Evolutionary conservation across 2,113 vertebrate genomes (phyloP).

Genomic region (Casuarius casuarius): DNA sequence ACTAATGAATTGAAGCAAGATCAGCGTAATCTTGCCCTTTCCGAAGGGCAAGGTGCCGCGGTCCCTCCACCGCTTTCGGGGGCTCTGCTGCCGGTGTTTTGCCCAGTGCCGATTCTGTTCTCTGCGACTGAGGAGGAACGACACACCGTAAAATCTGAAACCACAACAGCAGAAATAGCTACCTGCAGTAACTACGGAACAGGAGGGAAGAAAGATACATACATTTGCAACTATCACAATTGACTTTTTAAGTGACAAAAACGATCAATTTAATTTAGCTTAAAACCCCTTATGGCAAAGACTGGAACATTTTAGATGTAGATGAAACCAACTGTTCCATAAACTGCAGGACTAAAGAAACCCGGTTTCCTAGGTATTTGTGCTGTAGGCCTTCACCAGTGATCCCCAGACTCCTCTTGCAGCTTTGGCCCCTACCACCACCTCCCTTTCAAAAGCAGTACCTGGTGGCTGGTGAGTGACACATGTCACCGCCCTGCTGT

Average conservation of each 20-base stretch:
- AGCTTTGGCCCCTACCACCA: not conserved
- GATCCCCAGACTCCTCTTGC: not conserved
- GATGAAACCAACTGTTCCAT: not conserved
- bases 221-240: not conserved
- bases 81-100: not conserved
- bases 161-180: not conserved
- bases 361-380: not conserved
- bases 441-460: not conserved
- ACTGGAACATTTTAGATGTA: not conserved
- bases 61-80: not conserved
- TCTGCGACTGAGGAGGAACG: accelerated
- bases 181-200: not conserved
- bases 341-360: not conserved
- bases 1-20: not conserved
- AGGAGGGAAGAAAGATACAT: not conserved
- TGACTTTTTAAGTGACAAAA: not conserved
- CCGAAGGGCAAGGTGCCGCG: not conserved
- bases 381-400: not conserved
- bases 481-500: accelerated
- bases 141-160: not conserved
- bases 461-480: accelerated
- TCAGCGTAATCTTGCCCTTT: not conserved
- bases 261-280: not conserved
- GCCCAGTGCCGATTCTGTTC: not conserved
- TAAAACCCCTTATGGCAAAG: not conserved